Base-by-base conservation (phyloP, 1,140 invertebrate genomes). In the Oreohelix idahoensis region DNA sequence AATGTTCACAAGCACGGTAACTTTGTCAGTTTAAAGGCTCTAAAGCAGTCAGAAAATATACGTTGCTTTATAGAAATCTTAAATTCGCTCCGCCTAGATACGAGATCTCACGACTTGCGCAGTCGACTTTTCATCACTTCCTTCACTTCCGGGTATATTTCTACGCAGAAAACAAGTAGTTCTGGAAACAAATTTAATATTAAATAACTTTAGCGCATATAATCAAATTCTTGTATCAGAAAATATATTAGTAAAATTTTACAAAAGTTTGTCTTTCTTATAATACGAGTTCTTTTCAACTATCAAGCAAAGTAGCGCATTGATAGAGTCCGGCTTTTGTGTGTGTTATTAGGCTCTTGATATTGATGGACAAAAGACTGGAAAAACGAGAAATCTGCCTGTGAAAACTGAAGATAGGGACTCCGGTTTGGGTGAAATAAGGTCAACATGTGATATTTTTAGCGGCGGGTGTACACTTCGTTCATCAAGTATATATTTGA, bases 71-170 rank as follows among this genome's bases (percentile, higher is more conserved):
- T n/a, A n/a, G n/a, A n/a, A 49, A 17, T 49, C 17, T 8, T 49
- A 49, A 49, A 49, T 49, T 75, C 73, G 73, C 39, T 75, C 73
- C 69, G 49, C 83, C 77, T 84, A 53, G 83, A 75, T 76, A 81
- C 78, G 78, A 79, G 71, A 58, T 53, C 42, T 51, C 36, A 53
- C 79, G 83, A 84, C 83, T 73, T 84, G 83, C 83, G 83, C 83
- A 84, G 73, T 78, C 66, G 73, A 45, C 79, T 83, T 29, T 78
- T 69, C 53, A 58, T 58, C 23, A 15, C n/a, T n/a, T 82, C 69
- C 71, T 74, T 49, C 49, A 79, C 80, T 85, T 85, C 84, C 84
- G 74, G 75, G 66, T 76, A 74, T 69, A 79, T 84, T 80, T 35
- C 51, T 82, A 76, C 79, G 79, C 71, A 8, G 15, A 78, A 39